phyloP scores from a whole-genome alignment of 2,113 vertebrate genomes.

The Ivindomyrus marchei region DNA sequence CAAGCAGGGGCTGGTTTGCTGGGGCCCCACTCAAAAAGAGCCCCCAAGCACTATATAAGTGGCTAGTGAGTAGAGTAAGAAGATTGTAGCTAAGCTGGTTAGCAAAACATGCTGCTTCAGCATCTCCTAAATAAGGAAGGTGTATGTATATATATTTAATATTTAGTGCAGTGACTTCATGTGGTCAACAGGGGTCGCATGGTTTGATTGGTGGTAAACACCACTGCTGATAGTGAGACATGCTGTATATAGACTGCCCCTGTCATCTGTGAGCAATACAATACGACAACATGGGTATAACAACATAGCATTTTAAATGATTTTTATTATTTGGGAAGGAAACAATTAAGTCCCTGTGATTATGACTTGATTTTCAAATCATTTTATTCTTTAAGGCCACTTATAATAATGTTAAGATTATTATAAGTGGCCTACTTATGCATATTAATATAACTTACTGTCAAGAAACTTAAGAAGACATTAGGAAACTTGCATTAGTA shows the following conservation, averaged over 20 bases:
- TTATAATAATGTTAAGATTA: slow-evolving; percentile 13
- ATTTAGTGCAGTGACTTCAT: not conserved
- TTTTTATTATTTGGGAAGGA: not conserved
- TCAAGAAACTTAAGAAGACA: not conserved
- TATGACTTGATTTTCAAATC: slow-evolving; percentile 7
- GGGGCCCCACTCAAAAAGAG: not conserved
- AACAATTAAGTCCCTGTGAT: slow-evolving; percentile 4
- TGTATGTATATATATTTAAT: not conserved
- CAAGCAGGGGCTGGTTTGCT: not conserved
- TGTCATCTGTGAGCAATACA: not conserved
- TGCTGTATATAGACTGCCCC: not conserved
- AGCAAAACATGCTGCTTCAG: not conserved
- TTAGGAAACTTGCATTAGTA: not conserved
- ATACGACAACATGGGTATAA: not conserved
- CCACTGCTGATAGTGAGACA: not conserved
- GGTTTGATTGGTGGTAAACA: not conserved
- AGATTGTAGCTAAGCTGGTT: not conserved
- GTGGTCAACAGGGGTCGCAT: not conserved
- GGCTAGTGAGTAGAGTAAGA: not conserved
- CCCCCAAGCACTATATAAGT: not conserved
- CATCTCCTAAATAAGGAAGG: not conserved
- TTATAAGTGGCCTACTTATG: slow-evolving; percentile 26
- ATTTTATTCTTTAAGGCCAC: slow-evolving; percentile 16
- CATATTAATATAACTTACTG: slow-evolving; percentile 20
- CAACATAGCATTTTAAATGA: not conserved